Conservation (phyloP, 2,888 invertebrate genomes). For the Operophtera brumata region DNA sequence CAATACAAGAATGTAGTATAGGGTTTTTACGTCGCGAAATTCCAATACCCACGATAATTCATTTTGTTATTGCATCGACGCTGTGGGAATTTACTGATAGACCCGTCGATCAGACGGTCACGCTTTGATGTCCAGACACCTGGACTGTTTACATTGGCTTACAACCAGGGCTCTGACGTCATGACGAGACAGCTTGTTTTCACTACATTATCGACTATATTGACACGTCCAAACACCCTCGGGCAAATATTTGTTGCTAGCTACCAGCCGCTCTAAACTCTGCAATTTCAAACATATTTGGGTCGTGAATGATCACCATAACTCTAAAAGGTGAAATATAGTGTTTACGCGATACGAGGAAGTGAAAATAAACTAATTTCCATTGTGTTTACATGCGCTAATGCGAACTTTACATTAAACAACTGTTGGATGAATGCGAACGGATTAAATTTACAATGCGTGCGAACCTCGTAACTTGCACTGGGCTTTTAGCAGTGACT, state of each 20-base stretch:
- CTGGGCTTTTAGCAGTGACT: neutral
- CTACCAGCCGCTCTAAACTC: slow-evolving; percentile 9
- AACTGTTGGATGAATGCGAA: slow-evolving; percentile 20
- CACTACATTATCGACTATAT: slow-evolving; percentile 31
- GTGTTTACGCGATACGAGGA: slow-evolving; percentile 28
- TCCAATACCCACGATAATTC: slow-evolving; percentile 6
- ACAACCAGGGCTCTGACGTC: slow-evolving; percentile 31
- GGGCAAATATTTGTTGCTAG: slow-evolving; percentile 32
- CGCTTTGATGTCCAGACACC: slow-evolving; percentile 44
- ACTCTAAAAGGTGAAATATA: slow-evolving; percentile 19
- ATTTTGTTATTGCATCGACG: slow-evolving; percentile 11
- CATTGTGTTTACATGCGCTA: slow-evolving; percentile 25
- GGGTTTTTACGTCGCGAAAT: neutral
- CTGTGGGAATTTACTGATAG: slow-evolving; percentile 6
- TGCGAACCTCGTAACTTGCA: slow-evolving; percentile 2
- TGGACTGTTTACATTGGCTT: slow-evolving; percentile 47
- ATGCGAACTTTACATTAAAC: slow-evolving; percentile 27
- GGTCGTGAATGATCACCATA: slow-evolving; percentile 10
- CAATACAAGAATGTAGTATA: neutral
- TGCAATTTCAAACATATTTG: slow-evolving; percentile 11
- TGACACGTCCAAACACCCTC: slow-evolving; percentile 29
- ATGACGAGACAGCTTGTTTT: slow-evolving; percentile 42
- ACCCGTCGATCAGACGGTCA: slow-evolving; percentile 1
- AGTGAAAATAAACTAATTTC: slow-evolving; percentile 33
- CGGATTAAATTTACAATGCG: slow-evolving; percentile 24